These are phyloP conservation scores for Hyposoter dolosus DNA, from an alignment of 2,888 invertebrate species.

Conservation along the genomic window DNA sequence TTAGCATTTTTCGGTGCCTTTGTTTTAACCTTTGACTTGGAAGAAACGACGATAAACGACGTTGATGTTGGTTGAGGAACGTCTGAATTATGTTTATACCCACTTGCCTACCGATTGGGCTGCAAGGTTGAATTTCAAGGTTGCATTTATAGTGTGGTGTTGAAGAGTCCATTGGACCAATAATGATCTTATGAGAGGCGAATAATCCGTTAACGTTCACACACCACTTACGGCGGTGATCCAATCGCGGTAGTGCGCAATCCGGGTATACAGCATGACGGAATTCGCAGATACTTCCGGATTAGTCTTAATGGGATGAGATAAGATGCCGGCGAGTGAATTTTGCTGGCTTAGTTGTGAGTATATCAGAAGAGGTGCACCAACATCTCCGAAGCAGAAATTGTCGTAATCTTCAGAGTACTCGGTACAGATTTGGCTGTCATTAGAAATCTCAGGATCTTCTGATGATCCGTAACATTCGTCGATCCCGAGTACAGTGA, in stretches of 20 bases:
- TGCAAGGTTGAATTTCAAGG: background rate
- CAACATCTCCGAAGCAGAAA: constrained; percentile 30
- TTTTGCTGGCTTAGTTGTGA: background rate
- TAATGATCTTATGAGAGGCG: background rate
- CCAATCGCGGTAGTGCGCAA: constrained; percentile 29
- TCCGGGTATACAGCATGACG: constrained; percentile 10
- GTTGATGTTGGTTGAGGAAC: background rate
- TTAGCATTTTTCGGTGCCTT: too few relatives aligned
- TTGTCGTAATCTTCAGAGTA: background rate
- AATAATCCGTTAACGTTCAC: constrained; percentile 1
- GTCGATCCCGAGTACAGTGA: background rate
- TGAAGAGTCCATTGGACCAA: background rate
- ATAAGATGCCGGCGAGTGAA: constrained; percentile 34
- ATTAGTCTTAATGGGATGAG: background rate
- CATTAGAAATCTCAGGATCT: background rate
- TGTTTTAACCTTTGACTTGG: too few relatives aligned
- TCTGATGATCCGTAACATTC: background rate
- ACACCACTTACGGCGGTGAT: constrained; percentile 4
- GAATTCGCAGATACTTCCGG: background rate
- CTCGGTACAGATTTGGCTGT: constrained; percentile 18
- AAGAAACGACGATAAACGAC: background rate
- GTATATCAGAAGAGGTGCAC: constrained; percentile 11
- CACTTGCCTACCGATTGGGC: background rate
- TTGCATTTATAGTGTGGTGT: background rate
- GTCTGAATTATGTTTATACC: background rate